phyloP scores from a whole-genome alignment of 2,113 vertebrate genomes.

The Dissostichus mawsoni region DNA sequence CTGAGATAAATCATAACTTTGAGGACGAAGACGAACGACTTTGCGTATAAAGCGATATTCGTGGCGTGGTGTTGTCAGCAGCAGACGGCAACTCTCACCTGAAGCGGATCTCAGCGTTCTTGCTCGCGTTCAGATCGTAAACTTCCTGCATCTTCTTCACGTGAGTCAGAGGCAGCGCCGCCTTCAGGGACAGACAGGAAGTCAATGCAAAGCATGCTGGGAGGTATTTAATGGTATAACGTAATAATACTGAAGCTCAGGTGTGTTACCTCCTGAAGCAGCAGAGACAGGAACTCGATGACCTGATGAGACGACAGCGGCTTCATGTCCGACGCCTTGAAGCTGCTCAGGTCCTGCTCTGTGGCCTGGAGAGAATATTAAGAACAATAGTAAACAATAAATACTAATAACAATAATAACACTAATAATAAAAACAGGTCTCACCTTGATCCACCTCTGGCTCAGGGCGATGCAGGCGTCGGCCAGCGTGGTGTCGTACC shows the following conservation, averaged over 20 bases:
- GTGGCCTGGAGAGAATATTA: constrained; percentile 80
- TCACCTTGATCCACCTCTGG: constrained; percentile 90
- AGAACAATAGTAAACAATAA: too few relatives aligned
- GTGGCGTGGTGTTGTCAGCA: too few relatives aligned
- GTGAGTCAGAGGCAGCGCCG: constrained; percentile 88
- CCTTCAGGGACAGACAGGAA: constrained; percentile 76
- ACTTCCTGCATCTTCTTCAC: constrained; percentile 94
- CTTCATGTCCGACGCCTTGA: constrained; percentile 87
- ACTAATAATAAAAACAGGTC: neutral
- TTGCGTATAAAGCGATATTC: too few relatives aligned
- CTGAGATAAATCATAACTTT: too few relatives aligned
- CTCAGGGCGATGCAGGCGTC: constrained; percentile 90
- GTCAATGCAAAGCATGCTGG: too few relatives aligned
- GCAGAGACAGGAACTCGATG: constrained; percentile 92
- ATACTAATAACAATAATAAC: too few relatives aligned
- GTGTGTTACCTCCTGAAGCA: constrained; percentile 88
- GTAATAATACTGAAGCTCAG: too few relatives aligned
- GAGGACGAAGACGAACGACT: too few relatives aligned
- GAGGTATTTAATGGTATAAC: too few relatives aligned
- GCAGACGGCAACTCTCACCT: constrained; percentile 80
- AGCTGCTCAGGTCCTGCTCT: constrained; percentile 87
- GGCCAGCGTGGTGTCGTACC: constrained; percentile 93
- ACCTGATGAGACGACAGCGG: constrained; percentile 91
- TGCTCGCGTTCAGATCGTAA: constrained; percentile 88
- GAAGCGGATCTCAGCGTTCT: constrained; percentile 95